Evolutionary conservation across 1,140 invertebrate genomes (phyloP).

Genomic region (Orius laevigatus): DNA sequence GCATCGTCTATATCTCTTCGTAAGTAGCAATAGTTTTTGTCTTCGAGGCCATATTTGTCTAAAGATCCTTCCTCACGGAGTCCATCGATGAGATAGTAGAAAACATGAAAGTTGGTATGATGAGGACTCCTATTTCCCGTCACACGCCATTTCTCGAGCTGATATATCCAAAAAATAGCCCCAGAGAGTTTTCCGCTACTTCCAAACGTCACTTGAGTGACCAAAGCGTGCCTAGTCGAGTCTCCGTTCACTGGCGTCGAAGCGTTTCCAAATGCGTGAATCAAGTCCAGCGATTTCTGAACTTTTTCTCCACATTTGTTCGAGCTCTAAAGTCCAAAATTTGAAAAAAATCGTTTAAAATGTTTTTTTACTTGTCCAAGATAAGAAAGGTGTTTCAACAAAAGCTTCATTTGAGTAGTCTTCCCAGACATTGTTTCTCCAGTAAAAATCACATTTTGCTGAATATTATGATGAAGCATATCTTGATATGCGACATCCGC

Average conservation of each 20-base stretch:
- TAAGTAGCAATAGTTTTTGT: constrained; percentile 64
- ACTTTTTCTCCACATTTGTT: constrained; percentile 48
- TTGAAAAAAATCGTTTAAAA: background rate
- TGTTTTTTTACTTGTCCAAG: constrained; percentile 33
- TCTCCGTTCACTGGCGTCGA: constrained; percentile 70
- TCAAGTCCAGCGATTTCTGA: constrained; percentile 49
- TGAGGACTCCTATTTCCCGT: constrained; percentile 45
- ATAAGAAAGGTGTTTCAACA: constrained; percentile 56
- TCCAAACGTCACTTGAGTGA: constrained; percentile 71
- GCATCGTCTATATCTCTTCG: constrained; percentile 37
- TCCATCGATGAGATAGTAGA: constrained; percentile 79
- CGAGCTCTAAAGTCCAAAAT: constrained; percentile 26
- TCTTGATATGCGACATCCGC: constrained; percentile 77
- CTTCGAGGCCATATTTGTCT: constrained; percentile 43
- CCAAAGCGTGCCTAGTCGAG: constrained; percentile 69
- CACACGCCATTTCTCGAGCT: constrained; percentile 75
- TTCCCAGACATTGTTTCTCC: constrained; percentile 75
- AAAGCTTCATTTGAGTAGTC: constrained; percentile 53
- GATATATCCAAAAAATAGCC: constrained; percentile 69
- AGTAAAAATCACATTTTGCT: constrained; percentile 65
- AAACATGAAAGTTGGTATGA: constrained; percentile 76
- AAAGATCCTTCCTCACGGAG: constrained; percentile 44
- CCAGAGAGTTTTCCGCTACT: constrained; percentile 68
- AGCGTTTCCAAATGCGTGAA: constrained; percentile 69
- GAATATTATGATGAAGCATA: constrained; percentile 61